phyloP scores from a whole-genome alignment of 2,888 invertebrate genomes.

The Tenthredo amoena region DNA sequence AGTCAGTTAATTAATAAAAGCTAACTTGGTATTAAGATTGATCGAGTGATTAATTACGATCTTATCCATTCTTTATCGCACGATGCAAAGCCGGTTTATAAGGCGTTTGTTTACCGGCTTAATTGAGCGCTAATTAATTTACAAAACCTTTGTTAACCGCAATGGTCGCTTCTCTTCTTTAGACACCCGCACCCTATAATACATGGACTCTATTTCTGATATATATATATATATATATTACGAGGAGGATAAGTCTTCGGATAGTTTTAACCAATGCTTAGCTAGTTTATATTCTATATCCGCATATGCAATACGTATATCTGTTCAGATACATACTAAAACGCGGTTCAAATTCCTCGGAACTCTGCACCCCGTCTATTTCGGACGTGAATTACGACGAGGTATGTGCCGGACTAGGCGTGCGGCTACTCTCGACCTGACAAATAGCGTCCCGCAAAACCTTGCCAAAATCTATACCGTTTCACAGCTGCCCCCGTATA shows the following conservation, averaged over 20 bases:
- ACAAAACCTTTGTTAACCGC: not conserved
- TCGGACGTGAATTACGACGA: slow-evolving; percentile 30
- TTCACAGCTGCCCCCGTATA: not conserved
- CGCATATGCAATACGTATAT: not conserved
- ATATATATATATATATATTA: no score
- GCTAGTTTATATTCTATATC: no score
- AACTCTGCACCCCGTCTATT: slow-evolving; percentile 28
- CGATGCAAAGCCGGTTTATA: not conserved
- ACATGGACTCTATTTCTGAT: no score
- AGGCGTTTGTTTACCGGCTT: slow-evolving; percentile 34
- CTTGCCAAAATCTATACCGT: slow-evolving; percentile 37
- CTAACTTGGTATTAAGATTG: slow-evolving; percentile 46
- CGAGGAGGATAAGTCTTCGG: no score
- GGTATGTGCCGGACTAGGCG: slow-evolving; percentile 30
- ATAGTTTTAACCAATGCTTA: no score
- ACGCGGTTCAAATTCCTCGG: slow-evolving; percentile 13
- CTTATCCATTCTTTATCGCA: slow-evolving; percentile 19
- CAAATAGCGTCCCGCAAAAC: slow-evolving; percentile 20
- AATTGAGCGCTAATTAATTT: slow-evolving; percentile 41
- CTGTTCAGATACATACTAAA: not conserved
- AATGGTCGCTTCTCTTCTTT: not conserved
- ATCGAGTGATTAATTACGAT: slow-evolving; percentile 40
- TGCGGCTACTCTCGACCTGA: not conserved
- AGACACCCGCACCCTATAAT: not conserved
- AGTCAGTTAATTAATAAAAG: slow-evolving; percentile 42